Base-by-base conservation (phyloP, 2,797 vertebrate species). In the Galago senegalensis region DNA sequence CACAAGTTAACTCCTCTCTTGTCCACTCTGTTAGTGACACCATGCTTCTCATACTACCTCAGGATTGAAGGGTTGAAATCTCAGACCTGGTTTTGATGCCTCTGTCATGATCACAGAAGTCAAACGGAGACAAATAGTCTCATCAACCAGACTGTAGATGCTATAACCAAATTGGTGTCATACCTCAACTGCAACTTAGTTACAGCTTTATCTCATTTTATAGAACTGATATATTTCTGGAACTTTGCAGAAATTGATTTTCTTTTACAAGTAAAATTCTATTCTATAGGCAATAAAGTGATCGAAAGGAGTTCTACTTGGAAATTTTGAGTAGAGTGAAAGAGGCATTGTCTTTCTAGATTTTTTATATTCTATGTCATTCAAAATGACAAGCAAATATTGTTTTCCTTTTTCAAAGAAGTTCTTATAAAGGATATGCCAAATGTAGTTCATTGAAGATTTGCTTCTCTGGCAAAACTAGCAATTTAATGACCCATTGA, bases 381-480 rank as follows among this genome's bases (percentile, higher is more conserved):
- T 96, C 97, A 97, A 96, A 93, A 88, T 58, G 40, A 27, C 7
- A 67, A 6, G 18, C 18, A 73, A 84, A 69, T 91, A 75, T 91
- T 97, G 40, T 96, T 79, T 87, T 93, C 72, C 81, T 81, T 97
- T 88, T 20, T 91, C 89, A 94, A 89, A 96, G 73, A 97, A 77
- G 87, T 56, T 91, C 92, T 95, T 97, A 86, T 92, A 87, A 97
- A 96, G 95, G 83, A 81, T 23, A 90, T 61, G 40, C 0, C 0
- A 73, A 93, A 89, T 86, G 76, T 65, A 97, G 97, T 94, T 98
- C 95, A 25, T 10, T 97, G 97, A 93, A 96, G 89, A 96, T 97
- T 97, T 97, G 21, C 76, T 97, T 97, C 96, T 97, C 96, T 96
- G 95, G 96, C 88, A 93, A 97, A 95, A 37, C 97, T 96, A 97